Conservation (phyloP, 2,113 vertebrate genomes). For the Austrofundulus limnaeus region DNA sequence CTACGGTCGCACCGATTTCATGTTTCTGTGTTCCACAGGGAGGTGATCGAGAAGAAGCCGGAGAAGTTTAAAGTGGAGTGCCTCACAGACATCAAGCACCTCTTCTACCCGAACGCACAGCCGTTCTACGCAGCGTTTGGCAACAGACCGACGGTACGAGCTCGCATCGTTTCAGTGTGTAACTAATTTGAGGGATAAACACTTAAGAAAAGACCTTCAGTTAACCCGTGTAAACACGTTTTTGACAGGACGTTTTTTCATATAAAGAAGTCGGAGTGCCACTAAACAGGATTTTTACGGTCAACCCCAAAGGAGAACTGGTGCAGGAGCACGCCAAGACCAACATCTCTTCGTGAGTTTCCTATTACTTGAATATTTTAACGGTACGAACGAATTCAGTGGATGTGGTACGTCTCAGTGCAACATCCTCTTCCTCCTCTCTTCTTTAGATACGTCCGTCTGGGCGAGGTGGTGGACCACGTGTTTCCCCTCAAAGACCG, state of each 20-base stretch:
- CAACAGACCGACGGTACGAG: constrained; percentile 89
- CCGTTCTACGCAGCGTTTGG: constrained; percentile 98
- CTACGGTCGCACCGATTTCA: background rate
- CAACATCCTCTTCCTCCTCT: background rate
- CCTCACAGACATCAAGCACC: constrained; percentile 92
- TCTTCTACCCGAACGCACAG: constrained; percentile 91
- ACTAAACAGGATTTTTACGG: constrained; percentile 95
- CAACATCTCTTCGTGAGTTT: constrained; percentile 95
- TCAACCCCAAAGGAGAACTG: constrained; percentile 96
- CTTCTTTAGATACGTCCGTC: constrained; percentile 84
- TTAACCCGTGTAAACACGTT: background rate
- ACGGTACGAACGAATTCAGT: background rate
- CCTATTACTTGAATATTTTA: too few relatives aligned
- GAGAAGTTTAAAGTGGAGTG: constrained; percentile 99
- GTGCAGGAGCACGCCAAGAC: constrained; percentile 97
- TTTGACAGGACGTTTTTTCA: constrained; percentile 89
- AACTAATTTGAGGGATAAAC: background rate
- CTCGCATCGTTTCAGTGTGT: background rate
- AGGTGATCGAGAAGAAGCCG: constrained; percentile 98
- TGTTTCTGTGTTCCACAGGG: constrained; percentile 75
- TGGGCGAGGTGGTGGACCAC: constrained; percentile 96
- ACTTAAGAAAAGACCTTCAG: background rate
- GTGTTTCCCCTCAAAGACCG: constrained; percentile 91
- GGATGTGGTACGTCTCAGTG: rapidly evolving
- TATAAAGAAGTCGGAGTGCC: constrained; percentile 97